phyloP scores from a whole-genome alignment of 2,113 vertebrate species.

The Stegostoma tigrinum region DNA sequence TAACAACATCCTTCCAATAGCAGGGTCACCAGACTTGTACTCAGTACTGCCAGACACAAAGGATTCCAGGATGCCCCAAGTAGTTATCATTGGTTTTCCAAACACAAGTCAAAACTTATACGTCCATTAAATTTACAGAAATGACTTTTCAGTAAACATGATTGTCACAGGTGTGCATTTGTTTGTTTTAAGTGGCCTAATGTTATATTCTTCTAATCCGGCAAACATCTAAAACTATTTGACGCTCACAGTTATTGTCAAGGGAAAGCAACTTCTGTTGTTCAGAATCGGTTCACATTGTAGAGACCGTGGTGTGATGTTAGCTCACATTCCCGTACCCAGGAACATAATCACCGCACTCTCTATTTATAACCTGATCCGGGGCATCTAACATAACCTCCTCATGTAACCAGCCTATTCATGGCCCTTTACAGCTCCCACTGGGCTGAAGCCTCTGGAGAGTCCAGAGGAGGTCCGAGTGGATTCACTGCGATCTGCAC shows the following conservation, averaged over 20 bases:
- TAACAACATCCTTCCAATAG: too few species aligned
- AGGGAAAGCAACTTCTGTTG: not conserved
- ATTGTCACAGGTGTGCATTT: not conserved
- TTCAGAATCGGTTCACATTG: not conserved
- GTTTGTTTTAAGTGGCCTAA: not conserved
- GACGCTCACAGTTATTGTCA: not conserved
- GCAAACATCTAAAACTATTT: not conserved
- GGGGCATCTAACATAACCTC: not conserved
- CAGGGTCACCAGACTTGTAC: too few species aligned
- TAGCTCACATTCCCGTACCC: not conserved
- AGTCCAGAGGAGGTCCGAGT: not conserved
- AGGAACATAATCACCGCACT: too few species aligned
- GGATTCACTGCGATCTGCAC: too few species aligned
- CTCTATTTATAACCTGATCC: not conserved
- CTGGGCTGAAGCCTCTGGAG: too few species aligned
- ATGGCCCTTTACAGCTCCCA: too few species aligned
- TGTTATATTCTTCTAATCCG: not conserved
- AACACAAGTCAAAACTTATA: not conserved
- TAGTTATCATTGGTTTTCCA: not conserved
- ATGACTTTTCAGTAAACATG: not conserved
- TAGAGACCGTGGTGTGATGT: not conserved
- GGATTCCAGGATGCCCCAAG: not conserved
- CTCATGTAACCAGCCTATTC: not conserved
- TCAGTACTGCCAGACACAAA: too few species aligned
- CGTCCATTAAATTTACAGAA: not conserved